phyloP scores from a whole-genome alignment of 1,140 invertebrate genomes.

The Drosophila equinoxialis region DNA sequence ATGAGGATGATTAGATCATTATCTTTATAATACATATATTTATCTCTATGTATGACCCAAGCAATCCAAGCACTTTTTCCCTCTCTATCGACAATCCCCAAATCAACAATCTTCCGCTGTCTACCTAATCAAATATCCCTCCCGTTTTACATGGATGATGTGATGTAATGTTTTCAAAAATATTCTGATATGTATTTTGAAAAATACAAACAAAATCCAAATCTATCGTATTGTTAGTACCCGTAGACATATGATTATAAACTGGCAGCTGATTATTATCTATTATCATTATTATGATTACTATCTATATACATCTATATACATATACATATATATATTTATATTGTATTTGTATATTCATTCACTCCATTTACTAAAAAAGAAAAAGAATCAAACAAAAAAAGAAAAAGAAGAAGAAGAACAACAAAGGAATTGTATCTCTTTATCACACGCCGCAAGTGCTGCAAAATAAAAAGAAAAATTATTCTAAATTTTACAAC shows the following conservation, averaged over 20 bases:
- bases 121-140: constrained; percentile 29
- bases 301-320: constrained; percentile 11
- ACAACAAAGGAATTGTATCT: constrained; percentile 43
- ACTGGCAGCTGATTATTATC: constrained; percentile 35
- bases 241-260: constrained; percentile 62
- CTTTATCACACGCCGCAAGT: constrained; percentile 51
- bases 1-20: constrained; percentile 69
- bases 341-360: constrained; percentile 37
- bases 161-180: constrained; percentile 1
- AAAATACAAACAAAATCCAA: constrained; percentile 10
- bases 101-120: constrained; percentile 45
- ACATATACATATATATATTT: constrained; percentile 34
- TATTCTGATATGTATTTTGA: constrained; percentile 27
- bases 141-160: not conserved
- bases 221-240: constrained; percentile 54
- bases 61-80: constrained; percentile 32
- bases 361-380: constrained; percentile 44
- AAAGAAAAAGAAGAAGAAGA: constrained; percentile 33
- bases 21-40: not conserved
- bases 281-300: constrained; percentile 59
- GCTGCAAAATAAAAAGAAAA: constrained; percentile 51
- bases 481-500: constrained; percentile 72
- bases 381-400: constrained; percentile 23
- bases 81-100: constrained; percentile 28
- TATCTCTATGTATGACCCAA: constrained; percentile 6